Conservation (phyloP, 2,888 invertebrate genomes). For the Eurytoma californica region DNA sequence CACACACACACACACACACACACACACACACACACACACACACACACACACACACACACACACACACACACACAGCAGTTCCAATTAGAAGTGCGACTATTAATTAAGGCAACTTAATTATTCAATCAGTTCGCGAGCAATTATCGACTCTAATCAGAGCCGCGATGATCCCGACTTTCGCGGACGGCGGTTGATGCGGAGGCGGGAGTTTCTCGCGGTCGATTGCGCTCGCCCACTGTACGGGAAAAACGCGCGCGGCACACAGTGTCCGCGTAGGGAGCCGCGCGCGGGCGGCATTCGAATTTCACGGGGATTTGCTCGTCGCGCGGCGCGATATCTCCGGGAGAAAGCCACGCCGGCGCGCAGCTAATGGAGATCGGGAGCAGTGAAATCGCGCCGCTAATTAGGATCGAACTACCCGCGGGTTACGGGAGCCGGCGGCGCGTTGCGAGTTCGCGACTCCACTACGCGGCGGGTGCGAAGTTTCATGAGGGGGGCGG, state of each 20-base stretch:
- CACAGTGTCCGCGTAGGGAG: no score
- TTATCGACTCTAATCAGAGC: not conserved
- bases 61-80: no score
- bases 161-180: no score
- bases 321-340: conserved; percentile 17
- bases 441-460: no score
- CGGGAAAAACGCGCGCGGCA: not conserved
- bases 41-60: no score
- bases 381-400: conserved; percentile 26
- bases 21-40: no score
- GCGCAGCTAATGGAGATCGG: conserved; percentile 18
- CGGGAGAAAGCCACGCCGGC: not conserved
- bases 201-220: no score
- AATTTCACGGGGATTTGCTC: conserved; percentile 12
- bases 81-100: not conserved
- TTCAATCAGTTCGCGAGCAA: not conserved
- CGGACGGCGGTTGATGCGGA: no score
- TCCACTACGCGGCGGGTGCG: no score
- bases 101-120: not conserved
- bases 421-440: no score
- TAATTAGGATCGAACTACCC: conserved; percentile 22
- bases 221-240: not conserved
- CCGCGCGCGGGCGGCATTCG: not conserved
- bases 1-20: no score
- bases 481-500: no score